Evolutionary conservation across 2,888 invertebrate species (phyloP).

Genomic region (Agonopterix arenella): DNA sequence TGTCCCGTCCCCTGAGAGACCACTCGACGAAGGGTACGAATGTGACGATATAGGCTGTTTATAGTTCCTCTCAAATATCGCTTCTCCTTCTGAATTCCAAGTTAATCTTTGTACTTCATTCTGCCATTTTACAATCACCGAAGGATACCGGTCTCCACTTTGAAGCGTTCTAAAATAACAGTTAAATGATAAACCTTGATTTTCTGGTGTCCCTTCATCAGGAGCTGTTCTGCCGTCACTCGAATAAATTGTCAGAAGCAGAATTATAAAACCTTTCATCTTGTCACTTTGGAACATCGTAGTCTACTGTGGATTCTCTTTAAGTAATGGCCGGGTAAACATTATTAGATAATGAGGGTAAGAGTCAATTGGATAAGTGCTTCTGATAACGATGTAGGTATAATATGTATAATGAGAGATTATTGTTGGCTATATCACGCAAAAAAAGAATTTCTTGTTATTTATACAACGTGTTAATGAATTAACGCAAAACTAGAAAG

Average conservation of each 20-base stretch:
- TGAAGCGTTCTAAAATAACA: constrained; percentile 32
- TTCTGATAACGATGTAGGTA: no score
- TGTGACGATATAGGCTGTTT: constrained; percentile 17
- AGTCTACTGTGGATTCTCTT: no score
- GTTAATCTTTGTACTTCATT: constrained; percentile 27
- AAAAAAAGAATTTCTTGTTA: no score
- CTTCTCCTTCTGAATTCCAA: constrained; percentile 21
- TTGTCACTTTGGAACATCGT: constrained; percentile 16
- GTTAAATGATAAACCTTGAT: constrained; percentile 21
- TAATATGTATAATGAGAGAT: no score
- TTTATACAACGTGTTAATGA: no score
- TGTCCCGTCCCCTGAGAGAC: constrained; percentile 26
- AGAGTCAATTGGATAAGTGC: no score
- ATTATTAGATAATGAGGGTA: no score
- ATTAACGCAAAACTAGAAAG: no score
- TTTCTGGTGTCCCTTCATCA: constrained; percentile 19
- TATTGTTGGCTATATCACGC: no score
- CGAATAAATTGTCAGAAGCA: constrained; percentile 23
- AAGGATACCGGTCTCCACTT: constrained; percentile 33
- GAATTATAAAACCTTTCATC: constrained; percentile 32
- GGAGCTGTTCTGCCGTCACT: constrained; percentile 21
- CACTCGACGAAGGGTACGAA: constrained; percentile 26
- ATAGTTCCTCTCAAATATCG: constrained; percentile 18
- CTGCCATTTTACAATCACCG: constrained; percentile 35
- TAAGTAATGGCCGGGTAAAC: no score